phyloP scores from a whole-genome alignment of 2,888 invertebrate species.

The Deroplatys truncata region DNA sequence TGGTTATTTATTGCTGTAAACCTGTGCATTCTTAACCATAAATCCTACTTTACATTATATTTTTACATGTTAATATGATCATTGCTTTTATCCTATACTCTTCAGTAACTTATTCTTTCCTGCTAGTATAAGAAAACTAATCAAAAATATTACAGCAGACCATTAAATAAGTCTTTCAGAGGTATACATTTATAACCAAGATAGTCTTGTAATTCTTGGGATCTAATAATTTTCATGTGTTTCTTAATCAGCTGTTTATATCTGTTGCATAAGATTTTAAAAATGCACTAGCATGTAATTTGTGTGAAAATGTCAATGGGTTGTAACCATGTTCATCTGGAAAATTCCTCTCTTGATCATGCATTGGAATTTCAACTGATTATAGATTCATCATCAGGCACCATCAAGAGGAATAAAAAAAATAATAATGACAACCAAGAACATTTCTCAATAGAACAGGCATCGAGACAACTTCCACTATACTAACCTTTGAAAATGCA shows the following conservation, averaged over 20 bases:
- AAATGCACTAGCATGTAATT: background rate
- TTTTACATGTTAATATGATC: background rate
- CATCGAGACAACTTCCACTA: background rate
- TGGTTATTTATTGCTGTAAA: background rate
- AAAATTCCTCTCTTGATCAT: background rate
- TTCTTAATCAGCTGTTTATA: background rate
- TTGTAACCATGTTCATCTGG: background rate
- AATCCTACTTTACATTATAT: too few relatives aligned
- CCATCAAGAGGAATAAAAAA: background rate
- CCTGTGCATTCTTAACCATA: background rate
- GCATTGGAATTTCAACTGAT: background rate
- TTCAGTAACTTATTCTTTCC: background rate
- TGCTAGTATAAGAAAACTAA: background rate
- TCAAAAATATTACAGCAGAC: too few relatives aligned
- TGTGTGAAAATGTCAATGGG: background rate
- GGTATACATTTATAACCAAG: background rate
- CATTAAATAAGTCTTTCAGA: background rate
- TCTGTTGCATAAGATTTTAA: background rate
- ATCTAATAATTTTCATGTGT: background rate
- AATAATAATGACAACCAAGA: background rate
- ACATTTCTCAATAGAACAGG: background rate
- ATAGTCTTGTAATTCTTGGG: background rate
- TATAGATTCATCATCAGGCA: background rate
- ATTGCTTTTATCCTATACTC: background rate
- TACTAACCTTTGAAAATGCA: background rate